A percentile compares a stretch with the other conserved stretches of the same genome.
Evolutionary conservation across 64 coral and sea anemone genomes (phyloP).

Genomic region (Catalaphyllia jardinei): DNA sequence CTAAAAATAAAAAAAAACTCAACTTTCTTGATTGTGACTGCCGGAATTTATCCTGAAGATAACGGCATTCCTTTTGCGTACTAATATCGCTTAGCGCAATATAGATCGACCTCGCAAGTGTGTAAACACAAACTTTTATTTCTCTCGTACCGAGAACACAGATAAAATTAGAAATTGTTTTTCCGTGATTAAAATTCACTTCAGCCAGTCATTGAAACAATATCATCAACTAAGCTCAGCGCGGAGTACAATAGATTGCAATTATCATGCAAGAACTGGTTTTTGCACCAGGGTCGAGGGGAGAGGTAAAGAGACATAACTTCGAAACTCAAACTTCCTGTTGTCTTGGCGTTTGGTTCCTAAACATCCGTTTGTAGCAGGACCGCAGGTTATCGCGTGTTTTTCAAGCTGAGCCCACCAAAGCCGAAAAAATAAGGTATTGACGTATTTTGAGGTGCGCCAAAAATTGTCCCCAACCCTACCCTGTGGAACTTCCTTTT

Average conservation of each 20-base stretch:
- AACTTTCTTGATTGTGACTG: background rate
- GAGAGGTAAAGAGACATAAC: background rate
- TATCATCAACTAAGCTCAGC: background rate
- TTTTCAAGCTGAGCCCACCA: background rate
- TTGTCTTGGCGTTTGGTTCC: background rate
- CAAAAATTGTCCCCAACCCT: background rate
- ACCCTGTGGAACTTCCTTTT: background rate
- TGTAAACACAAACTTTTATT: constrained; percentile 2
- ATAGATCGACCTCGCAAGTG: background rate
- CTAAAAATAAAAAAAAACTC: background rate
- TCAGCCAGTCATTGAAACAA: constrained; percentile 8
- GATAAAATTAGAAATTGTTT: constrained; percentile 11
- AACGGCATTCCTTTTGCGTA: background rate
- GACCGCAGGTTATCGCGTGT: background rate
- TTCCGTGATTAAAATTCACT: constrained; percentile 24
- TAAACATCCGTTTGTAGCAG: background rate
- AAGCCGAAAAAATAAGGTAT: background rate
- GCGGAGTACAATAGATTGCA: background rate
- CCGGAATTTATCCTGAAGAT: background rate
- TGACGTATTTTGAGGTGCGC: background rate
- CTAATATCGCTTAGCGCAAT: background rate
- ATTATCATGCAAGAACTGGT: background rate
- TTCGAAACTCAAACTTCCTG: background rate
- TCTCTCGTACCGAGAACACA: background rate
- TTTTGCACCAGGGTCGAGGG: background rate